Conservation (phyloP, 2,888 invertebrate genomes). For the Dicyrtomina minuta region DNA sequence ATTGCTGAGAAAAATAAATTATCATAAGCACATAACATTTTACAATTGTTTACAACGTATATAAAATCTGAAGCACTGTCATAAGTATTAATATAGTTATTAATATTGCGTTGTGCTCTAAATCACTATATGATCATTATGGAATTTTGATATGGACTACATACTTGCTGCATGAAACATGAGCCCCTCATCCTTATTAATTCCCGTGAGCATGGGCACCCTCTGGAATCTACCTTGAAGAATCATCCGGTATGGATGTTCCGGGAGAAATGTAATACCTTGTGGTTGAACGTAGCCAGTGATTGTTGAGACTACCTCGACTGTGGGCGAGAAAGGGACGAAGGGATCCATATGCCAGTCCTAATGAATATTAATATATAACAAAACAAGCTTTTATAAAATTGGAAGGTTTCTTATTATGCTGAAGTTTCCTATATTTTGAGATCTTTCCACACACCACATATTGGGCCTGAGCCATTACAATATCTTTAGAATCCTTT, state of each 20-base stretch:
- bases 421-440: not conserved
- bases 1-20: slow-evolving; percentile 14
- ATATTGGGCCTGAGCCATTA: slow-evolving; percentile 17
- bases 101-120: too few relatives aligned
- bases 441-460: not conserved
- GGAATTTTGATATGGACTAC: not conserved
- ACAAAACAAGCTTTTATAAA: not conserved
- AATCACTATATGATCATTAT: too few relatives aligned
- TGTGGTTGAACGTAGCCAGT: slow-evolving; percentile 16
- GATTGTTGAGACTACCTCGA: slow-evolving; percentile 12
- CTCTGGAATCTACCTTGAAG: slow-evolving; percentile 19
- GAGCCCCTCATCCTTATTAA: slow-evolving; percentile 28
- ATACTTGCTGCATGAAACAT: slow-evolving; percentile 23
- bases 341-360: slow-evolving; percentile 29
- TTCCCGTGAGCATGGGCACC: slow-evolving; percentile 18
- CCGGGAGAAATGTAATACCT: slow-evolving; percentile 21
- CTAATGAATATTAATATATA: not conserved
- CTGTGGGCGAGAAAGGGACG: slow-evolving; percentile 22
- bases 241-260: slow-evolving; percentile 24
- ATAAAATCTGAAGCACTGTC: too few relatives aligned
- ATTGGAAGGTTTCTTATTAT: not conserved
- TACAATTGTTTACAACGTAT: too few relatives aligned
- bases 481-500: slow-evolving; percentile 24
- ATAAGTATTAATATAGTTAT: too few relatives aligned
- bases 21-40: too few relatives aligned